Evolutionary conservation across 1,140 invertebrate species (phyloP).

Genomic region (Apis florea): DNA sequence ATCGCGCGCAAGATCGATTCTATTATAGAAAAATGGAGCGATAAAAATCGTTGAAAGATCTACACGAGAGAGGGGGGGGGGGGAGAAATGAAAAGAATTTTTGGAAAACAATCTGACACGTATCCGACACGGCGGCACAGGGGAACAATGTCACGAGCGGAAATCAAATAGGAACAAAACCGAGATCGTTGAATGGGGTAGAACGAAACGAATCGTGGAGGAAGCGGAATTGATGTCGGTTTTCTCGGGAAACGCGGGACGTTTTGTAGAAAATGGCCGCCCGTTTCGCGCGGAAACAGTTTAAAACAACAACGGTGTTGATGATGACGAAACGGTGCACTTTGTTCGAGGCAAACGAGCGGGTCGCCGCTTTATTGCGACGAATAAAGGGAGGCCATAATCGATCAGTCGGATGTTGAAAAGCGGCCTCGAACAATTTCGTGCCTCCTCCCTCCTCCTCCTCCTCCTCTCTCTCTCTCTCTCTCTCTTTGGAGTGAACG

Average conservation of each 20-base stretch:
- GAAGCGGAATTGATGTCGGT: too few species aligned
- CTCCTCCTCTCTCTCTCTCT: too few species aligned
- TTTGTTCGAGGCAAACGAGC: not conserved
- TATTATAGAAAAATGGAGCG: too few species aligned
- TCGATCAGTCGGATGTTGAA: conserved; percentile 64
- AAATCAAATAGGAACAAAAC: too few species aligned
- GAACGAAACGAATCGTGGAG: not conserved
- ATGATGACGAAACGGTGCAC: not conserved
- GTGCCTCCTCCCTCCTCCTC: not conserved
- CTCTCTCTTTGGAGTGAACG: not conserved
- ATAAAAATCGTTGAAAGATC: too few species aligned
- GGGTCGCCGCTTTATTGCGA: conserved; percentile 28
- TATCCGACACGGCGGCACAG: too few species aligned
- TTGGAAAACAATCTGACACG: too few species aligned
- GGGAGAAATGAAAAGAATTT: too few species aligned
- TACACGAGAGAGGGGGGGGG: too few species aligned
- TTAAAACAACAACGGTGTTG: not conserved
- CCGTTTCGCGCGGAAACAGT: not conserved
- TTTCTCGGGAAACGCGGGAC: not conserved
- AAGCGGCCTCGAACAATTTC: conserved; percentile 59
- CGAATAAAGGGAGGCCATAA: conserved; percentile 55
- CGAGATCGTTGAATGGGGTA: too few species aligned
- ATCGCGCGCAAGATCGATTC: too few species aligned
- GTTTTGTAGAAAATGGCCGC: not conserved
- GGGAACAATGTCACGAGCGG: too few species aligned